Percentiles rank a stretch among this genome's conserved stretches.
phyloP scores from a whole-genome alignment of 2,797 vertebrate species.

The Monodelphis domestica region DNA sequence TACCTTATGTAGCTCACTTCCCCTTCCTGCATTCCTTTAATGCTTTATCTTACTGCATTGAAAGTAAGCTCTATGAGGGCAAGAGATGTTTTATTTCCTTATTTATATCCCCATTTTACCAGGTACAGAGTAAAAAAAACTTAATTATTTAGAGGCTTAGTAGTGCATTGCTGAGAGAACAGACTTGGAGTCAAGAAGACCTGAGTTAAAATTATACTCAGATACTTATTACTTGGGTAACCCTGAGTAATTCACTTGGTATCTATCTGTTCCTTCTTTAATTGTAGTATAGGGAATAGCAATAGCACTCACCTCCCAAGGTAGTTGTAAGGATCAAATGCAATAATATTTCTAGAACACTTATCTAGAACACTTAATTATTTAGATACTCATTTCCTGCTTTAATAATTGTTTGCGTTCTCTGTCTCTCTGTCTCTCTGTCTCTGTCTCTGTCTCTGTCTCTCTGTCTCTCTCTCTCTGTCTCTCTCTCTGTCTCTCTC shows the following conservation, averaged over 20 bases:
- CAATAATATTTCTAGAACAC: not conserved
- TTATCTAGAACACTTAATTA: not conserved
- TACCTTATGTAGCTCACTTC: not conserved
- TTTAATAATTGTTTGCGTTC: not conserved
- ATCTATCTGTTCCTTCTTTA: not conserved
- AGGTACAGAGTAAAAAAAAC: not conserved
- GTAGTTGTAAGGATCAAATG: not conserved
- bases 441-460: too few species aligned
- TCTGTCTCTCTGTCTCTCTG: too few species aligned
- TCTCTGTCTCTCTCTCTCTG: not conserved
- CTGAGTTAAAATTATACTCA: not conserved
- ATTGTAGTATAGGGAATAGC: not conserved
- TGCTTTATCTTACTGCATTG: not conserved
- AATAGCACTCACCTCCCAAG: not conserved
- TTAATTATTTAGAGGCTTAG: too few species aligned
- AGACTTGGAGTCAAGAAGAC: not conserved
- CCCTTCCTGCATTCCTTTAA: not conserved
- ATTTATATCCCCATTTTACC: not conserved
- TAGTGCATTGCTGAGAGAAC: not conserved
- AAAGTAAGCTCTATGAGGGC: not conserved
- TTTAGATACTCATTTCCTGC: not conserved
- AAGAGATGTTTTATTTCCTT: not conserved
- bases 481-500: not conserved
- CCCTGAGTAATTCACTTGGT: not conserved
- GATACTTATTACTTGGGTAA: not conserved